Base-by-base conservation (phyloP, 2,113 vertebrate genomes). In the Sus scrofa region DNA sequence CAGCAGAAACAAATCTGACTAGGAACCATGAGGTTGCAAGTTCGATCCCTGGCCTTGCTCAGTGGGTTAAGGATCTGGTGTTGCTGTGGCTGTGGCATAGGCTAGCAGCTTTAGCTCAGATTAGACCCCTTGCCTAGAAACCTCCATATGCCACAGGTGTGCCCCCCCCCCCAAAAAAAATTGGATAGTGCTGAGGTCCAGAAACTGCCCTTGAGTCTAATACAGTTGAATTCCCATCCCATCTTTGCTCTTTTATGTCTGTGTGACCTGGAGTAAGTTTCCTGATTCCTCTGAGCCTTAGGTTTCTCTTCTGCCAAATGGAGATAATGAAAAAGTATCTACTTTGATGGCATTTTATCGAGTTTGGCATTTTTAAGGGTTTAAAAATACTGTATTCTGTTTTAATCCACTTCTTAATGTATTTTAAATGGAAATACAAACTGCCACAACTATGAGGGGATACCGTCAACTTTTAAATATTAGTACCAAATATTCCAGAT, bases 341-440 rank as follows among this genome's bases (percentile, higher is more conserved):
- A 26, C 39, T 62, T 22, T 37, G 60, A 26, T 87, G 87, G 30
- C 37, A 54, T 50, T 86, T 37, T 86, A 30, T 82, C 37, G 92
- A 94, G 30, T 10, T 26, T 58, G 27, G 68, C 54, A 27, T 50
- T 30, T 93, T 26, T 27, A 70, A 89, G 19, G 0, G 5, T 56
- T 77, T 89, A 34, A 82, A 74, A 83, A 50, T 24, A 58, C n/a
- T 26, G 70, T 16, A 77, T 68, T 96, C 10, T 68, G 34, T 92
- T 92, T 95, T 68, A 88, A 58, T 93, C 60, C 16, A n/a, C 60
- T 2, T 73, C 8, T n/a, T 73, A 82, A 0, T 91, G 9, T 22
- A 88, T 93, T 96, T 96, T 85, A 96, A 78, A 13, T 70, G 22
- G 27, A 87, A 93, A 91, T 85, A 12, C 24, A 85, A 74, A 91